Base-by-base conservation (phyloP, 2,113 vertebrate genomes). In the Otus sunia region DNA sequence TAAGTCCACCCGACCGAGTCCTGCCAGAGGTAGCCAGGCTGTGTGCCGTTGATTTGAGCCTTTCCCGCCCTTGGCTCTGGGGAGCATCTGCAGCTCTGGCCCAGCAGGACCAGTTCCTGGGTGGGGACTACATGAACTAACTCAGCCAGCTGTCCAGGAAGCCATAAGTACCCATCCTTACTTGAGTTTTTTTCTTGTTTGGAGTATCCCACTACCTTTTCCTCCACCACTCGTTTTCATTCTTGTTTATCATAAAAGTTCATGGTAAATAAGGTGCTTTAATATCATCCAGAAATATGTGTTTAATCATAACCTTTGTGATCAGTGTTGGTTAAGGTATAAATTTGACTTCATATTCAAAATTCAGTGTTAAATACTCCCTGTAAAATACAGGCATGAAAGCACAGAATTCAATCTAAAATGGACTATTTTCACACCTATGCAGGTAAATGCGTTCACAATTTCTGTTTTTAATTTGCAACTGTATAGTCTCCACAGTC, bases 1-100 rank as follows among this genome's bases (percentile, higher is more conserved):
- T n/a, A 41, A 39, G 25, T 4, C 72, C 34, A 23, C 37, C 20
- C 0, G 1, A 12, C 41, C 0, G 1, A 52, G 41, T 36, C 29
- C 37, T 84, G 53, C 6, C 41, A 56, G 20, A 32, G 15, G 55
- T 26, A 79, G 55, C 9, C 21, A 1, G 4, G 37, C 39, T 59
- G 6, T 25, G 25, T 2, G 15, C 29, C 29, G 32, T 30, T 11
- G 0, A 4, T 27, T 9, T 15, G n/a, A 71, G 25, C 29, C 22
- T 50, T 43, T 66, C 29, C 41, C 71, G 26, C 29, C 18, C 26
- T 90, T 79, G 29, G 8, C 41, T 79, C 20, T 55, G 30, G 55
- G 62, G 1, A 92, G 9, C n/a, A 67, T 18, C 32, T 3, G 3
- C n/a, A 39, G 15, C 29, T 80, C 53, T 55, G 34, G 49, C 10